Evolutionary conservation across 2,797 vertebrate species (phyloP), one percentile per base, ranked within the genome.

Genomic region (Philypnodon macrostomus): DNA sequence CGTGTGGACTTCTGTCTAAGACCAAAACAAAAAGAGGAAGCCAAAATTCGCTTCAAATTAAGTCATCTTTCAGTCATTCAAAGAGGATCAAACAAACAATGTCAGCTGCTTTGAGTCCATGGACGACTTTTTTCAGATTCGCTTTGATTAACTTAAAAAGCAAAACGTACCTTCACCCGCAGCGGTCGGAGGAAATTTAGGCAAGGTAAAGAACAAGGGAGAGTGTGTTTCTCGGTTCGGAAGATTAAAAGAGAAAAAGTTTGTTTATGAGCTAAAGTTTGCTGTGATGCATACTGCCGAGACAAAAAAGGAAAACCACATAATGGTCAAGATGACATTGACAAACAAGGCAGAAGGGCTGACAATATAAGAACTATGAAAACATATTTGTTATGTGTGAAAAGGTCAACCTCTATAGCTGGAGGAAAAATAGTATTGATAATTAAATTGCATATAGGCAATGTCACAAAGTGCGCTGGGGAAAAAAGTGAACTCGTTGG

Each of bases 1-100:
- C 63, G 30, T 60, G 70, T 57, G 52, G 11, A 13, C 67, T 65
- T 73, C 66, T 63, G 50, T 57, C 5, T 53, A 66, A 47, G 19
- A 71, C 54, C 57, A 58, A n/a, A 68, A 62, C 47, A 59, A 37
- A 27, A 67, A 49, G 38, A 32, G 42, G 39, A n/a, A 41, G 50
- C 21, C 14, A 32, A 32, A n/a, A 39, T 40, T 53, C 41, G 46
- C 59, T 41, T 24, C 47, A 54, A 51, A 42, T 66, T 46, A 68
- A 48, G 31, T 42, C 44, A 5, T 42, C 12, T 52, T 47, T 48
- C 6, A 27, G 23, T 31, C 31, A 49, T 53, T 53, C 40, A 44
- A 67, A 64, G 68, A 64, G 67, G 24, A 29, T 35, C 10, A 37
- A 18, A 34, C 29, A 47, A 37, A 58, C 14, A 16, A 17, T 7